A percentile compares a stretch with the other conserved stretches of the same genome.
These are phyloP conservation scores for Coryphaenoides rupestris DNA, from an alignment of 2,113 vertebrate species.

Conservation along the genomic window DNA sequence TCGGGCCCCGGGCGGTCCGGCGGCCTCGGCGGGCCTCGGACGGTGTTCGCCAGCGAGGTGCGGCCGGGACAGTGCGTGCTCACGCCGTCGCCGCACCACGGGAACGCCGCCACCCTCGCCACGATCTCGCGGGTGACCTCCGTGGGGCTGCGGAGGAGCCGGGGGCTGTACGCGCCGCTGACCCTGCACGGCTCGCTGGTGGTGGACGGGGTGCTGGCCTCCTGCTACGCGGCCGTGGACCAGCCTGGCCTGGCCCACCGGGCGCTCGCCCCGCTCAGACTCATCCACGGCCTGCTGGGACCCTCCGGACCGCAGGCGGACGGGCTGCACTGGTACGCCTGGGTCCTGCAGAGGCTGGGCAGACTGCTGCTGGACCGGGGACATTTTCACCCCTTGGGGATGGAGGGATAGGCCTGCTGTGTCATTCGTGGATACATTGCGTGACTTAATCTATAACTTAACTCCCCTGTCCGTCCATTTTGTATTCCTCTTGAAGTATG, in stretches of 20 bases:
- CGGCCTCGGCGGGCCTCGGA: slow-evolving; percentile 44
- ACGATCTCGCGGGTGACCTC: slow-evolving; percentile 70
- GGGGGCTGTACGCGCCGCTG: slow-evolving; percentile 87
- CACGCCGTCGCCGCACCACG: slow-evolving; percentile 22
- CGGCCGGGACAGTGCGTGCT: slow-evolving; percentile 86
- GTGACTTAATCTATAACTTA: no score
- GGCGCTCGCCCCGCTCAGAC: slow-evolving; percentile 85
- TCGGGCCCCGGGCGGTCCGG: slow-evolving; percentile 15
- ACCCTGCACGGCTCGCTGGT: slow-evolving; percentile 88
- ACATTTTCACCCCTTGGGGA: slow-evolving; percentile 85
- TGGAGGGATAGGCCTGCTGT: slow-evolving; percentile 44
- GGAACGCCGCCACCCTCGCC: slow-evolving; percentile 47
- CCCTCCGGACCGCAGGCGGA: slow-evolving; percentile 65
- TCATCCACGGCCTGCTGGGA: slow-evolving; percentile 78
- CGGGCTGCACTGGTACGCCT: slow-evolving; percentile 93
- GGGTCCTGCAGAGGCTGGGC: slow-evolving; percentile 84
- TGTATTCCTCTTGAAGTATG: slow-evolving; percentile 14
- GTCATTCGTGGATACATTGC: slow-evolving; percentile 16
- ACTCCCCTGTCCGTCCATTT: not conserved
- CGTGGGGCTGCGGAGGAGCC: slow-evolving; percentile 66
- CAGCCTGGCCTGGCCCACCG: slow-evolving; percentile 86
- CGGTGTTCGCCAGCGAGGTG: slow-evolving; percentile 85
- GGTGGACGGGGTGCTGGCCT: slow-evolving; percentile 87
- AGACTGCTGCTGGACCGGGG: slow-evolving; percentile 76
- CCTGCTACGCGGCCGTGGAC: slow-evolving; percentile 89